Evolutionary conservation across 2,888 invertebrate genomes (phyloP).

Genomic region (Xestoiulus laeticollis): DNA sequence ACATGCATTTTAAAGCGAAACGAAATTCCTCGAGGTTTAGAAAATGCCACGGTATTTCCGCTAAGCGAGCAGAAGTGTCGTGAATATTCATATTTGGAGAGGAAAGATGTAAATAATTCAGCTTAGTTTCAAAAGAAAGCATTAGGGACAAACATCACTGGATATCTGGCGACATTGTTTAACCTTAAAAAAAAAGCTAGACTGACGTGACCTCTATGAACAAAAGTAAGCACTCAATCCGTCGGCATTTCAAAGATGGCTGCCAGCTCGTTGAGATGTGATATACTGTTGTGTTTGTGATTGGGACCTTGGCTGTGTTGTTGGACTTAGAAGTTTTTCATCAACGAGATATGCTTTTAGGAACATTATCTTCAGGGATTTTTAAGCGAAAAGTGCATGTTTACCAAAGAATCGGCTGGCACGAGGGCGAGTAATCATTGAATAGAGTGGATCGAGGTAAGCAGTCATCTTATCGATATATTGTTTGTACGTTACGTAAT

Average conservation of each 20-base stretch:
- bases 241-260: slow-evolving; percentile 14
- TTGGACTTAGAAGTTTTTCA: neutral
- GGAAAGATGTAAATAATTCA: neutral
- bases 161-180: neutral
- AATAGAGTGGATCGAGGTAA: neutral
- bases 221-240: neutral
- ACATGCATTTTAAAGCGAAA: neutral
- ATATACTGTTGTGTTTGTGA: neutral
- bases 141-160: neutral
- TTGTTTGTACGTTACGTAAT: neutral
- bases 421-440: neutral
- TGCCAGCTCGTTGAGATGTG: neutral
- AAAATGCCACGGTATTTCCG: slow-evolving; percentile 33
- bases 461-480: neutral
- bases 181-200: neutral
- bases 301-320: neutral
- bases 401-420: neutral
- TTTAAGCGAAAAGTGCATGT: neutral
- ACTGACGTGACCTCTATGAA: neutral
- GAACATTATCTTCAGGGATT: neutral
- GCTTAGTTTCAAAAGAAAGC: neutral
- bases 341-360: neutral
- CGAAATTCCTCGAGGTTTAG: neutral
- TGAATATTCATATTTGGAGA: neutral
- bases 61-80: neutral